Percentiles rank a stretch among this genome's conserved stretches.
phyloP scores from a whole-genome alignment of 1,140 invertebrate genomes.

The Acyrthosiphon pisum region DNA sequence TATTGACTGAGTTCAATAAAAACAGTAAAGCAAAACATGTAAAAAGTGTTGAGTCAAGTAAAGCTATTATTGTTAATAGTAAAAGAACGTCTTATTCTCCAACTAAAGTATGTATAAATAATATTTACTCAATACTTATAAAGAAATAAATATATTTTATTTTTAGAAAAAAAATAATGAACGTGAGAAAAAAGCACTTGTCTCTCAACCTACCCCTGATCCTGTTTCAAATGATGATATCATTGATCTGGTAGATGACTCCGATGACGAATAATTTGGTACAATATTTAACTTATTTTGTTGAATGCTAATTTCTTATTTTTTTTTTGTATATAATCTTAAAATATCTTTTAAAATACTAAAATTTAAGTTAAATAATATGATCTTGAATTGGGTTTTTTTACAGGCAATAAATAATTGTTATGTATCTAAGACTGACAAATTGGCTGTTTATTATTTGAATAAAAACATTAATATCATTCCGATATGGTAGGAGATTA shows the following conservation, averaged over 20 bases:
- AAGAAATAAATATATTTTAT: neutral
- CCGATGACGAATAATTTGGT: slow-evolving; percentile 39
- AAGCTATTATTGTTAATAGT: neutral
- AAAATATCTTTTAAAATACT: neutral
- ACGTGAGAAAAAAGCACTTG: neutral
- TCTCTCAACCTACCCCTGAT: neutral
- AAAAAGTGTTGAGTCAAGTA: neutral
- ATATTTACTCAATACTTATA: neutral
- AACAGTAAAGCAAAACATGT: neutral
- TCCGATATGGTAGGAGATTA: neutral
- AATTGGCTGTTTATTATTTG: slow-evolving; percentile 23
- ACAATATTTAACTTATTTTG: neutral
- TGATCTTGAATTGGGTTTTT: neutral
- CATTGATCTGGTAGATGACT: slow-evolving; percentile 39
- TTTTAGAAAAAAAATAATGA: neutral
- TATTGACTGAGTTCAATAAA: neutral
- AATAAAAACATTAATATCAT: neutral
- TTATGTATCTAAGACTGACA: slow-evolving; percentile 29
- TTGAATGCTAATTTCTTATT: neutral
- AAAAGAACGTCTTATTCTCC: neutral
- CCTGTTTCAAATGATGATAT: slow-evolving; percentile 20
- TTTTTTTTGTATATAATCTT: neutral
- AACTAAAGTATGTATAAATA: neutral
- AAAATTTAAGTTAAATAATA: neutral
- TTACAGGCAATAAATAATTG: neutral